Conservation (phyloP, 2,113 vertebrate genomes). For the Psilopogon haemacephalus region DNA sequence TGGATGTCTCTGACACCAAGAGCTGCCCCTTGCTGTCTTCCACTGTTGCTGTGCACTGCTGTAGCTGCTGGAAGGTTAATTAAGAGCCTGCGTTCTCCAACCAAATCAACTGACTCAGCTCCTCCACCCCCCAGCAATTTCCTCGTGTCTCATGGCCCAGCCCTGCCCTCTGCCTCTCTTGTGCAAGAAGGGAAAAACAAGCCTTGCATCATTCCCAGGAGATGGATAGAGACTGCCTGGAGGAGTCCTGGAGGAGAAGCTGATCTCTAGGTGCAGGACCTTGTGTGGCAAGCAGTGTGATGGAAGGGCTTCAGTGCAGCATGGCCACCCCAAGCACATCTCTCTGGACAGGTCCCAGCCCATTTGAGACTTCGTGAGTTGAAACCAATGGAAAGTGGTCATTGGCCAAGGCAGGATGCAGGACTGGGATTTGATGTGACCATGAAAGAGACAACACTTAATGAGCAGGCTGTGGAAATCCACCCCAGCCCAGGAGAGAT, state of each 20-base stretch:
- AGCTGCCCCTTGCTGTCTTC: not conserved
- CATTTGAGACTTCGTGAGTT: not conserved
- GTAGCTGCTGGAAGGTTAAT: not conserved
- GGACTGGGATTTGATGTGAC: not conserved
- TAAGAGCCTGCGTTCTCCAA: constrained; percentile 21
- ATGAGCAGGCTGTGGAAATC: not conserved
- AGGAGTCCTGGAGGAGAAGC: not conserved
- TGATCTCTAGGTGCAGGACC: not conserved
- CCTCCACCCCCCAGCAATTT: not conserved
- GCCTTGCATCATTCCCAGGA: not conserved
- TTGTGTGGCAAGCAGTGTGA: not conserved
- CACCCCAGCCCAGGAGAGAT: not conserved
- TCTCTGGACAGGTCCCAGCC: not conserved
- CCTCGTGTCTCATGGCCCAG: not conserved
- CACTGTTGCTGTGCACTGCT: not conserved
- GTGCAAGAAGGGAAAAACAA: constrained; percentile 22
- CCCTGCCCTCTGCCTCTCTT: not conserved
- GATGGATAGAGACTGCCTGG: not conserved
- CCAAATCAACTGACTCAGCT: constrained; percentile 1
- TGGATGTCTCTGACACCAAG: not conserved
- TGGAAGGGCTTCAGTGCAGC: not conserved
- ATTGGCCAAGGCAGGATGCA: not conserved
- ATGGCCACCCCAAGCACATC: rapidly evolving
- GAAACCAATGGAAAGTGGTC: not conserved
- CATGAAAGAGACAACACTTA: constrained; percentile 17